Evolutionary conservation across 1,140 invertebrate species (phyloP).

Genomic region (Metaphire vulgaris): DNA sequence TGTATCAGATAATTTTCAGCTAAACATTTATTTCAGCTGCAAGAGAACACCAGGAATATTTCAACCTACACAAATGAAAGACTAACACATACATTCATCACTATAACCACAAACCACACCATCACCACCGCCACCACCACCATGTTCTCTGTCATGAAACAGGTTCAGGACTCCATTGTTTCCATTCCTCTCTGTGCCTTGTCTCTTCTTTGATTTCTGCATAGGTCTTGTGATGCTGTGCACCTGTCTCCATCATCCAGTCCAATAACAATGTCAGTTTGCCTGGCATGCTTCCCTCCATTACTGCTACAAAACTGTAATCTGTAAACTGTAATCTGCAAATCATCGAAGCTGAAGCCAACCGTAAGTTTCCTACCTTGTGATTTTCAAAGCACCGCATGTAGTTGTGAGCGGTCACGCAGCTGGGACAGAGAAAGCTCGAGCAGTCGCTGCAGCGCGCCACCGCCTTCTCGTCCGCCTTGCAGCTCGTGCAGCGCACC

Average conservation of each 20-base stretch:
- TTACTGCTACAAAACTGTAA: background rate
- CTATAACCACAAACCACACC: too few species aligned
- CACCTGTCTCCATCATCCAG: background rate
- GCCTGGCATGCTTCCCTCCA: background rate
- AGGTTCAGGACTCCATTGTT: too few species aligned
- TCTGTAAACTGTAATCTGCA: background rate
- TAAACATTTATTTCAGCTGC: background rate
- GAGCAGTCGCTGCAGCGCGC: conserved; percentile 86
- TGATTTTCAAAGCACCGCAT: conserved; percentile 93
- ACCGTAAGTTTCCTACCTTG: conserved; percentile 50
- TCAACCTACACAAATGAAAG: background rate
- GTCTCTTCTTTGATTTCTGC: background rate
- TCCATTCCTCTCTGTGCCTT: too few species aligned
- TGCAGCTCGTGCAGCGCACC: conserved; percentile 77
- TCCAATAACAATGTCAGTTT: background rate
- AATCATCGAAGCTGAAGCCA: background rate
- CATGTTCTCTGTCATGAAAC: too few species aligned
- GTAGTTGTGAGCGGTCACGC: conserved; percentile 81
- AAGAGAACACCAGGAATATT: background rate
- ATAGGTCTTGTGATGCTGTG: background rate
- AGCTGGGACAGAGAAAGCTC: conserved; percentile 84
- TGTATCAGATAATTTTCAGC: background rate
- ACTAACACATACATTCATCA: too few species aligned
- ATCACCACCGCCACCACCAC: too few species aligned
- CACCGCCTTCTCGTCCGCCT: conserved; percentile 79